phyloP scores from a whole-genome alignment of 2,888 invertebrate genomes.

The Itoplectis maculator region DNA sequence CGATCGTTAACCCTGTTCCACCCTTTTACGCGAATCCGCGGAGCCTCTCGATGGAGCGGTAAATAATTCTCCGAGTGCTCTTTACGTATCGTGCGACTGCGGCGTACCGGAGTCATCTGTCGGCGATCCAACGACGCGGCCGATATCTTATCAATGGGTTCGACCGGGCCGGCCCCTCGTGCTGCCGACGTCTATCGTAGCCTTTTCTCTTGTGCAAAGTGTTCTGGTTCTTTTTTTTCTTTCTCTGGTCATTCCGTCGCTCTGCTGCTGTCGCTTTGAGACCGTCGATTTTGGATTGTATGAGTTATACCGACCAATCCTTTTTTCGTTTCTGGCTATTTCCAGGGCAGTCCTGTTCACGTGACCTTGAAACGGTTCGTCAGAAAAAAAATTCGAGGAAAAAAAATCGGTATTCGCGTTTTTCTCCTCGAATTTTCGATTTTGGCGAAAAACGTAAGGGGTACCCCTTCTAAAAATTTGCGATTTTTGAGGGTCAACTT shows the following conservation, averaged over 20 bases:
- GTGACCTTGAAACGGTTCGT: not conserved
- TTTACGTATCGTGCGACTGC: conserved; percentile 26
- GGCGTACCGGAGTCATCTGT: conserved; percentile 12
- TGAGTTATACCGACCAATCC: conserved; percentile 17
- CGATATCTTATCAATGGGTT: conserved; percentile 45
- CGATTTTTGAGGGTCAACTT: no score
- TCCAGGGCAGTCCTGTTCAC: not conserved
- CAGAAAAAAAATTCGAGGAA: not conserved
- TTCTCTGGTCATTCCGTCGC: not conserved
- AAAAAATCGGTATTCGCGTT: not conserved
- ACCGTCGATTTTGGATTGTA: conserved; percentile 18
- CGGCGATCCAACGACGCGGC: conserved; percentile 21
- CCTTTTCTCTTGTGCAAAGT: not conserved
- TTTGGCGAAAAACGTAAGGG: no score
- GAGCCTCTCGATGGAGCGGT: not conserved
- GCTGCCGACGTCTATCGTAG: conserved; percentile 13
- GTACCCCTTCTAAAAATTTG: no score
- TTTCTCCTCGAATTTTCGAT: not conserved
- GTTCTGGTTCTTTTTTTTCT: not conserved
- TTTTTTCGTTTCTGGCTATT: not conserved
- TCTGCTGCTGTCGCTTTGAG: not conserved
- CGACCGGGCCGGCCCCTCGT: conserved; percentile 42
- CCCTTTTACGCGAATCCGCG: not conserved
- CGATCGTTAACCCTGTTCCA: conserved; percentile 30
- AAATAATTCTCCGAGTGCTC: conserved; percentile 32